Evolutionary conservation across 2,888 invertebrate species (phyloP).

Genomic region (Pteria penguin): DNA sequence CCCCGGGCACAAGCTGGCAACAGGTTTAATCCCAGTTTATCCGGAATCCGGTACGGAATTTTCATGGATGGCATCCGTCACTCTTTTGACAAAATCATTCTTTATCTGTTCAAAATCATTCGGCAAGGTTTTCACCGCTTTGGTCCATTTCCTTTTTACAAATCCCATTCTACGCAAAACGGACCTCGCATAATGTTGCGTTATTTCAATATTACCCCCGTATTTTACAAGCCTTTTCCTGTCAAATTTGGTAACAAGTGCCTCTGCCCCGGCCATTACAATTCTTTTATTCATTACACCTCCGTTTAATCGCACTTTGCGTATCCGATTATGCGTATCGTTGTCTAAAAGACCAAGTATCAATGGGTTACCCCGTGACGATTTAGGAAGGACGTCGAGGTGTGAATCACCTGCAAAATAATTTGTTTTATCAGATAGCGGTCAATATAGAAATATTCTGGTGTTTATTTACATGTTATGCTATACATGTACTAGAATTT

Average conservation of each 20-base stretch:
- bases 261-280: slow-evolving; percentile 20
- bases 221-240: slow-evolving; percentile 17
- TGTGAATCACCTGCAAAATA: too few relatives aligned
- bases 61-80: too few relatives aligned
- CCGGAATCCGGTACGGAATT: slow-evolving; percentile 40
- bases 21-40: slow-evolving; percentile 54
- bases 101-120: slow-evolving; percentile 40
- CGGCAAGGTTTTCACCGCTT: too few relatives aligned
- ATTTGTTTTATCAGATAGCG: too few relatives aligned
- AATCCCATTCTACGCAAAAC: slow-evolving; percentile 43
- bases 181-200: slow-evolving; percentile 33
- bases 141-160: slow-evolving; percentile 45
- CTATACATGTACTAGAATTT: too few relatives aligned
- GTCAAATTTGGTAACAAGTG: slow-evolving; percentile 32
- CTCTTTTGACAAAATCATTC: too few relatives aligned
- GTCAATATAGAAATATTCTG: too few relatives aligned
- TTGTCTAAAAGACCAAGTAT: neutral
- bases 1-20: slow-evolving; percentile 44
- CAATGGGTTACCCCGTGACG: slow-evolving; percentile 8
- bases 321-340: slow-evolving; percentile 5
- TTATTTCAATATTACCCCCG: slow-evolving; percentile 38
- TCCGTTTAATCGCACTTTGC: neutral
- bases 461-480: too few relatives aligned
- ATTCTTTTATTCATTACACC: neutral
- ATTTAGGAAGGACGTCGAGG: too few relatives aligned